These are phyloP conservation scores for Cephus pygmeus DNA, from an alignment of 2,888 invertebrate species.

Conservation along the genomic window DNA sequence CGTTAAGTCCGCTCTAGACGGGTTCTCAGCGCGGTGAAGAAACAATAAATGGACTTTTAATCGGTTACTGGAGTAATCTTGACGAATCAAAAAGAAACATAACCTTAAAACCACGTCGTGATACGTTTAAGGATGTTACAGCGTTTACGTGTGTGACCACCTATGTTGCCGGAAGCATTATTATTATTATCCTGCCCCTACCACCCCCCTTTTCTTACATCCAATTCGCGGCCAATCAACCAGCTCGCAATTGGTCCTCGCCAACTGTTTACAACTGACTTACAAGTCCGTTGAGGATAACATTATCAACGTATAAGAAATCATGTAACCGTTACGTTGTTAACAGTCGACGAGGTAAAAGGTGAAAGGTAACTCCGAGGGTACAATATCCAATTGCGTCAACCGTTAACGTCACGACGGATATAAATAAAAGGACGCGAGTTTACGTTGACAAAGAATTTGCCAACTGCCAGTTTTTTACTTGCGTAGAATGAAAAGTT, in stretches of 20 bases:
- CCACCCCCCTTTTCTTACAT: not conserved
- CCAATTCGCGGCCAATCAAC: not conserved
- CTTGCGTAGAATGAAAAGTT: not conserved
- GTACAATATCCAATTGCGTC: not conserved
- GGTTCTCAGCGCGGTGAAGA: slow-evolving; percentile 11
- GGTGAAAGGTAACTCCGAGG: not conserved
- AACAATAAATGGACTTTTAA: not conserved
- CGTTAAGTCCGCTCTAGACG: slow-evolving; percentile 48
- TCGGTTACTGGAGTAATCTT: not conserved
- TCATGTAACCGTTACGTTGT: not conserved
- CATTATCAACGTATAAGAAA: not conserved
- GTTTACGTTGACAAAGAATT: not conserved
- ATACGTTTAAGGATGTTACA: not conserved
- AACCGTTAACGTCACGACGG: not conserved
- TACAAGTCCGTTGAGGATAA: not conserved
- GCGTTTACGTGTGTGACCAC: not conserved
- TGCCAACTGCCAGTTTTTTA: not conserved
- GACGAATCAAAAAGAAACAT: not conserved
- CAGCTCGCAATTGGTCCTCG: not conserved
- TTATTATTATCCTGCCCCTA: not conserved
- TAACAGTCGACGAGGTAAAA: not conserved
- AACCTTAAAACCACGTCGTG: not conserved
- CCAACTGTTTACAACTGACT: not conserved
- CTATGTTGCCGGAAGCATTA: not conserved
- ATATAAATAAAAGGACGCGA: not conserved